Conservation (phyloP, 2,888 invertebrate genomes). For the Epinotia brunnichana region DNA sequence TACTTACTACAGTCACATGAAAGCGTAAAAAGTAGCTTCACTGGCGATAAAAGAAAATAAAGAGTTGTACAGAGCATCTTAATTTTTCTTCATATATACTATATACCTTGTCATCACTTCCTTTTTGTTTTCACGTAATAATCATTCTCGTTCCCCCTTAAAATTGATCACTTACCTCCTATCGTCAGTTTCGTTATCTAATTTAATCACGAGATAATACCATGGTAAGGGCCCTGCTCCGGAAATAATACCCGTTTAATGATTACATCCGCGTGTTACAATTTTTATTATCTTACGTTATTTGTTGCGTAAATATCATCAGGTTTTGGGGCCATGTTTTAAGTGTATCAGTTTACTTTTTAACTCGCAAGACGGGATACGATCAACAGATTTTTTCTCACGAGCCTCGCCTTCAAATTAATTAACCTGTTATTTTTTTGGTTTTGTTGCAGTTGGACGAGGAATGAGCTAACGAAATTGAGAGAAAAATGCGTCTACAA, state of each 20-base stretch:
- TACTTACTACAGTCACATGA: too few species aligned
- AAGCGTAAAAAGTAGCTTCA: too few species aligned
- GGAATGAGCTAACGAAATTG: slow-evolving; percentile 64
- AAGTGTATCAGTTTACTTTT: slow-evolving; percentile 34
- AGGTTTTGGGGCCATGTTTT: slow-evolving; percentile 38
- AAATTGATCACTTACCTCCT: not conserved
- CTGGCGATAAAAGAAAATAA: too few species aligned
- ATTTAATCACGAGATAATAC: slow-evolving; percentile 27
- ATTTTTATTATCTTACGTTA: slow-evolving; percentile 52
- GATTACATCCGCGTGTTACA: slow-evolving; percentile 62
- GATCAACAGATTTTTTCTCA: slow-evolving; percentile 22
- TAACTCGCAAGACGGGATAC: slow-evolving; percentile 9
- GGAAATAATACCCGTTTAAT: slow-evolving; percentile 74
- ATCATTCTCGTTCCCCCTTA: too few species aligned
- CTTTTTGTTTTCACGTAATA: too few species aligned
- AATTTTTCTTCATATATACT: too few species aligned
- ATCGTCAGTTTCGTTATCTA: slow-evolving; percentile 16
- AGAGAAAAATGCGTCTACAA: slow-evolving; percentile 70
- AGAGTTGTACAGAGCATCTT: too few species aligned
- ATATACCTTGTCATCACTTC: too few species aligned
- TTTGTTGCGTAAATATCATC: slow-evolving; percentile 46
- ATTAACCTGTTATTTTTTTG: slow-evolving; percentile 44
- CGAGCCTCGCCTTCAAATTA: slow-evolving; percentile 19
- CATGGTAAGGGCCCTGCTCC: slow-evolving; percentile 48
- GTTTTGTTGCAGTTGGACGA: slow-evolving; percentile 72